These are phyloP conservation scores for Noctua pronuba DNA, from an alignment of 2,888 invertebrate genomes.

Conservation along the genomic window DNA sequence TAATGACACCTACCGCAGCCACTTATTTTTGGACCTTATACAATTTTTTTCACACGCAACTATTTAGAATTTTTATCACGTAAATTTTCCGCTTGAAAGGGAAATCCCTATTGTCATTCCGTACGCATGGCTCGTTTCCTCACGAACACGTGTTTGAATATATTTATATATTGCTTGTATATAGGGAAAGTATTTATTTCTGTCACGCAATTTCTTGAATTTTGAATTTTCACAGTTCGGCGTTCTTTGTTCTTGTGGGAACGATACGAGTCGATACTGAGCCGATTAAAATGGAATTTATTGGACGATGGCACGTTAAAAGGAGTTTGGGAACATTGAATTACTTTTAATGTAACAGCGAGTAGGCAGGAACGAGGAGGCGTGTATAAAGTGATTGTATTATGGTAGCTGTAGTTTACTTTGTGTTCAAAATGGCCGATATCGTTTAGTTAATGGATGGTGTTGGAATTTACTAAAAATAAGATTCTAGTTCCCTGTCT, in stretches of 20 bases:
- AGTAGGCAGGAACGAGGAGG: slow-evolving; percentile 53
- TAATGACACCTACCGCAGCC: slow-evolving; percentile 89
- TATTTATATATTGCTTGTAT: slow-evolving; percentile 79
- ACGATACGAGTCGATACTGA: slow-evolving; percentile 71
- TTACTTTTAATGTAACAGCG: slow-evolving; percentile 70
- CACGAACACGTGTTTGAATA: slow-evolving; percentile 88
- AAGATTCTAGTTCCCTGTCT: slow-evolving; percentile 11
- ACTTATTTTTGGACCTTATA: slow-evolving; percentile 87
- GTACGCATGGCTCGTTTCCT: slow-evolving; percentile 85
- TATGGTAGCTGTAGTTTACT: slow-evolving; percentile 55
- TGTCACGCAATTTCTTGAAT: slow-evolving; percentile 87
- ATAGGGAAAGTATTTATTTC: slow-evolving; percentile 84
- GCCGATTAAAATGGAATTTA: slow-evolving; percentile 81
- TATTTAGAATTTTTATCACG: slow-evolving; percentile 89
- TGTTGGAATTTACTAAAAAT: slow-evolving; percentile 28
- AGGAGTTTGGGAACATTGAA: slow-evolving; percentile 70
- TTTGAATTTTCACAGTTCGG: slow-evolving; percentile 81
- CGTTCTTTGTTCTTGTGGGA: slow-evolving; percentile 69
- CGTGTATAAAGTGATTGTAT: slow-evolving; percentile 56
- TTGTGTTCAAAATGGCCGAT: slow-evolving; percentile 40
- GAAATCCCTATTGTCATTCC: slow-evolving; percentile 89
- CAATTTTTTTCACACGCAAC: slow-evolving; percentile 89
- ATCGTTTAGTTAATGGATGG: slow-evolving; percentile 29
- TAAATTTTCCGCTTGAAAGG: slow-evolving; percentile 90
- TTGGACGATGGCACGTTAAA: slow-evolving; percentile 79